A percentile compares a stretch with the other conserved stretches of the same genome.
phyloP scores from a whole-genome alignment of 1,140 invertebrate genomes.

The Neuroterus valhalla region DNA sequence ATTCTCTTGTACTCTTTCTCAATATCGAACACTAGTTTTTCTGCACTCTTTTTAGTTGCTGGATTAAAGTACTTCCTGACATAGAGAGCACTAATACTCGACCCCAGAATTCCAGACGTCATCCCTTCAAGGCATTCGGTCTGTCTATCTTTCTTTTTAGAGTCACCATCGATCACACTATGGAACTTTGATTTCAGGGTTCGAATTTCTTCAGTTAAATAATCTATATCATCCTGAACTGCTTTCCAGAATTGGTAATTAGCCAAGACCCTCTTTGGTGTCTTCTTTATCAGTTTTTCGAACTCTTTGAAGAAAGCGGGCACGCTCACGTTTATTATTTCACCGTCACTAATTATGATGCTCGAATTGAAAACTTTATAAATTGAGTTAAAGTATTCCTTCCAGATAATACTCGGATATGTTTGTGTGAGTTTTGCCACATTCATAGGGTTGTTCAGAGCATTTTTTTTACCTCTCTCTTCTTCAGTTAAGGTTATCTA shows the following conservation, averaged over 20 bases:
- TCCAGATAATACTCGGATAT: slow-evolving; percentile 16
- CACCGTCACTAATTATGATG: slow-evolving; percentile 52
- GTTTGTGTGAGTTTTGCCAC: not conserved
- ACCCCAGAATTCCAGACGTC: slow-evolving; percentile 82
- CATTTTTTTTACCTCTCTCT: too few relatives aligned
- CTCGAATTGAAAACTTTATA: not conserved
- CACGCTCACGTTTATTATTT: not conserved
- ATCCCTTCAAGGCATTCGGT: slow-evolving; percentile 85
- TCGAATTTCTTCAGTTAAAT: slow-evolving; percentile 82
- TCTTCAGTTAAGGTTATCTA: too few relatives aligned
- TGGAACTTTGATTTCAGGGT: slow-evolving; percentile 83
- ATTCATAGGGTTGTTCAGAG: too few relatives aligned
- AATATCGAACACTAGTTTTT: slow-evolving; percentile 90
- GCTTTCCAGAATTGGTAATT: slow-evolving; percentile 90
- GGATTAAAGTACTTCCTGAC: slow-evolving; percentile 85
- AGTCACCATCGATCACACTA: slow-evolving; percentile 83
- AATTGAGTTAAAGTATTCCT: slow-evolving; percentile 14
- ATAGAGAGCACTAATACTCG: slow-evolving; percentile 85
- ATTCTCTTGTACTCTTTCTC: slow-evolving; percentile 77
- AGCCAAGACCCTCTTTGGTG: slow-evolving; percentile 75
- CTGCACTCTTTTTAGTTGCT: slow-evolving; percentile 82
- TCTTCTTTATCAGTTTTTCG: not conserved
- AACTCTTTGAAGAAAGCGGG: not conserved
- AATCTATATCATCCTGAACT: slow-evolving; percentile 81
- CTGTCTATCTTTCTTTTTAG: slow-evolving; percentile 83